Base-by-base conservation (phyloP, 2,113 vertebrate species). In the Terrapene triunguis region DNA sequence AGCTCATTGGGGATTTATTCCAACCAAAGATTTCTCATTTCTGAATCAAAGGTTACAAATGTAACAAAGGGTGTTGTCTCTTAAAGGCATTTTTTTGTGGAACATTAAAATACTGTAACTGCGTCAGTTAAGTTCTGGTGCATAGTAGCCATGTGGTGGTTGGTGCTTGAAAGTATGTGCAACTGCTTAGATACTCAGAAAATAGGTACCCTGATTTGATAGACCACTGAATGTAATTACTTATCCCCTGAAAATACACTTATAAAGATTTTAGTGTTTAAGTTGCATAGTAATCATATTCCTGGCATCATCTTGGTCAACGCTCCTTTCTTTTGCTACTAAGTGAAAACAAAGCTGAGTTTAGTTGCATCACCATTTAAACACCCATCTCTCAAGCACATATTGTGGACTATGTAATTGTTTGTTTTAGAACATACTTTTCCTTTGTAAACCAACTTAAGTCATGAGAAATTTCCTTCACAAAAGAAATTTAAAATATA, bases 1-100 rank as follows among this genome's bases (percentile, higher is more conserved):
- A 13, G 1, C 82, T 11, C 76, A 84, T 91, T 82, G 72, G 38
- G 87, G 86, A 19, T 83, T 92, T 54, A 76, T 89, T 95, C 87
- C 62, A n/a, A 42, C 21, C 1, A 0, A 25, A 48, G 35, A n/a
- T 84, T 90, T 81, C 8, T 53, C 81, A 10, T 29, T 6, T 90
- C 38, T 95, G 35, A 51, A 0, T 89, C 55, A 38, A 7, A 81
- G n/a, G 38, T n/a, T 88, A 27, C 7, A 57, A 78, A 59, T 91
- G 55, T 44, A 92, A 82, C 11, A 42, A 42, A 82, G n/a, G 24
- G 4, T 87, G 3, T 80, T 93, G 25, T 32, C 19, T 74, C 5
- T 89, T 38, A 83, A 69, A 69, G 80, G 11, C 69, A 3, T 19
- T 88, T 12, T 87, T 82, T 42, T 2, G 4, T 87, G 85, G 93